Evolutionary conservation across 37 sponge, comb jelly and placozoan species (phyloP).

Genomic region (Theonella swinhoei): DNA sequence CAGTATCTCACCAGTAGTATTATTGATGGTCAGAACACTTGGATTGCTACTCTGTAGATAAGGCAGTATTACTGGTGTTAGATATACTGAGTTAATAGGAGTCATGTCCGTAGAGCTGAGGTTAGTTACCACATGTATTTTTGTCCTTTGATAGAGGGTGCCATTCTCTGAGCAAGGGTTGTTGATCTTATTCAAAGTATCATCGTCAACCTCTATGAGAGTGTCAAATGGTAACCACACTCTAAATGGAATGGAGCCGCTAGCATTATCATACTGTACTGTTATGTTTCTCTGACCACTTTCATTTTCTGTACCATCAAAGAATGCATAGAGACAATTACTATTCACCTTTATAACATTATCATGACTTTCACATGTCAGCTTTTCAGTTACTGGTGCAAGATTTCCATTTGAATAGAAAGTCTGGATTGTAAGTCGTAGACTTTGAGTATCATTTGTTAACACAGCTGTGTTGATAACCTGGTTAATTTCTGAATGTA

Average conservation of each 20-base stretch:
- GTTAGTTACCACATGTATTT: not conserved
- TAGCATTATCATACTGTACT: not conserved
- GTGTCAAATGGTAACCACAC: constrained; percentile 50
- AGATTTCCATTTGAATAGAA: not conserved
- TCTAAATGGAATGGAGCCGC: constrained; percentile 4
- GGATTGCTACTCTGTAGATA: constrained; percentile 4
- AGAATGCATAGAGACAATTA: constrained; percentile 48
- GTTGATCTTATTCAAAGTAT: constrained; percentile 31
- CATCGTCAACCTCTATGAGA: constrained; percentile 12
- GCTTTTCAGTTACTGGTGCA: not conserved
- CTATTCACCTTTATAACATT: constrained; percentile 38
- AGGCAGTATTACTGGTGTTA: constrained; percentile 31
- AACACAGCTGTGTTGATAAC: not conserved
- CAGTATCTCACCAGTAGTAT: not conserved
- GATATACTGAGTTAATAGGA: not conserved
- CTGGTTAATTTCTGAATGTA: not conserved
- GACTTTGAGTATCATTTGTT: not conserved
- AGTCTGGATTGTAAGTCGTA: not conserved
- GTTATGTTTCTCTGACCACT: constrained; percentile 39
- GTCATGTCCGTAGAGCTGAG: not conserved
- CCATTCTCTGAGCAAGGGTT: not conserved
- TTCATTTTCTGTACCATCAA: constrained; percentile 62
- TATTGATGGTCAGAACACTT: not conserved
- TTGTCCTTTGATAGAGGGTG: constrained; percentile 34
- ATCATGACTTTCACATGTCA: constrained; percentile 26